Percentiles rank a stretch among this genome's conserved stretches.
Evolutionary conservation across 2,888 invertebrate genomes (phyloP).

Genomic region (Stenodera caucasica): DNA sequence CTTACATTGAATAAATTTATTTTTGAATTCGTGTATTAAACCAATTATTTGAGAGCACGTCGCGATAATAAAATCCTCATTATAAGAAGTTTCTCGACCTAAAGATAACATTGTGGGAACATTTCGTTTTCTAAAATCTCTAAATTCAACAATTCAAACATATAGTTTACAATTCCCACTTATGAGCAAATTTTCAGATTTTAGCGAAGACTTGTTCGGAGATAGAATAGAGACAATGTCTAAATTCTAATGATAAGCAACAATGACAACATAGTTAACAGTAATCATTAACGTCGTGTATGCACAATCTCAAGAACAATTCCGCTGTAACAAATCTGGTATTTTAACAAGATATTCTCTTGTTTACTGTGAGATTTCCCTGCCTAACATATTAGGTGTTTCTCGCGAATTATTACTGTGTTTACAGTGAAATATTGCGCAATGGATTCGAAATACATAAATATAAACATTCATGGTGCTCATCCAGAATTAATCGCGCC

Average conservation of each 20-base stretch:
- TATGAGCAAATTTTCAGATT: no score
- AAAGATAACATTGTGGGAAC: conserved; percentile 6
- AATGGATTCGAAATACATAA: background rate
- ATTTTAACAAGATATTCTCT: conserved; percentile 27
- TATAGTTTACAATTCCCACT: no score
- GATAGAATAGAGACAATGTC: no score
- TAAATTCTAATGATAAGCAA: no score
- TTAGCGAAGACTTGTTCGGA: no score
- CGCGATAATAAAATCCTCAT: conserved; percentile 19
- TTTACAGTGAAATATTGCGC: conserved; percentile 17
- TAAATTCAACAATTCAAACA: no score
- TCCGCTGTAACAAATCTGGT: conserved; percentile 19
- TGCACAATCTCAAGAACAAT: conserved; percentile 12
- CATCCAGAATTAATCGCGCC: no score
- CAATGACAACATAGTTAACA: background rate
- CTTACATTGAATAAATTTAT: conserved; percentile 20
- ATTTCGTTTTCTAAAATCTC: no score
- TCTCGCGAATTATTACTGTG: conserved; percentile 28
- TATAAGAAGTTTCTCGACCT: conserved; percentile 13
- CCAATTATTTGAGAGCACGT: conserved; percentile 24
- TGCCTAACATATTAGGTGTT: conserved; percentile 28
- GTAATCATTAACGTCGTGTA: conserved; percentile 22
- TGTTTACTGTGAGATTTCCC: conserved; percentile 27
- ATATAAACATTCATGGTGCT: background rate
- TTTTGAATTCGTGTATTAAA: conserved; percentile 18